These are phyloP conservation scores for Drosophila simulans DNA, from an alignment of 1,140 invertebrate species.

Conservation along the genomic window DNA sequence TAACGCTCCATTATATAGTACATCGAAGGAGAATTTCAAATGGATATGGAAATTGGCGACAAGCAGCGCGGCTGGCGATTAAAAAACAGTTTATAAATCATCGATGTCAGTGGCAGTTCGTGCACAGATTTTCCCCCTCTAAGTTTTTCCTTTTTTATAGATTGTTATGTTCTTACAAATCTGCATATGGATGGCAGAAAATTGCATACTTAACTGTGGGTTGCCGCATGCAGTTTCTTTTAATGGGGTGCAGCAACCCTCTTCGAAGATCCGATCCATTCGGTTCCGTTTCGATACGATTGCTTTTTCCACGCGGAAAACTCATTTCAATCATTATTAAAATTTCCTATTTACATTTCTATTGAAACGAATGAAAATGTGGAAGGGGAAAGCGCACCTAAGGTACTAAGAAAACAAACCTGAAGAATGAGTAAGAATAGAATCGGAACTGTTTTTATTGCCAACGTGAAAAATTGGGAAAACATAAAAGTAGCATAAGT, in stretches of 20 bases:
- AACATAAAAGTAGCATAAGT: slow-evolving; percentile 61
- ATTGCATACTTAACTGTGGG: slow-evolving; percentile 62
- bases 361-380: slow-evolving; percentile 59
- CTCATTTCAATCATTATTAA: slow-evolving; percentile 80
- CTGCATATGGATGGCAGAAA: slow-evolving; percentile 60
- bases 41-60: slow-evolving; percentile 32
- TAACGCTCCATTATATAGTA: slow-evolving; percentile 51
- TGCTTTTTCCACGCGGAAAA: slow-evolving; percentile 35
- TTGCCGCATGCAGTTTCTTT: slow-evolving; percentile 66
- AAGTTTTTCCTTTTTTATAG: background rate
- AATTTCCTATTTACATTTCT: slow-evolving; percentile 81
- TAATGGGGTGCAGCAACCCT: slow-evolving; percentile 34
- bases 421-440: slow-evolving; percentile 28
- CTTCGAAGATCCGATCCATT: slow-evolving; percentile 10
- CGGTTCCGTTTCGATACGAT: slow-evolving; percentile 15
- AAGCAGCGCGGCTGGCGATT: slow-evolving; percentile 46
- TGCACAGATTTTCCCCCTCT: slow-evolving; percentile 1
- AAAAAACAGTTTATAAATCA: slow-evolving; percentile 77
- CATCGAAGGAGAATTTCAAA: slow-evolving; percentile 40
- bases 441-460: slow-evolving; percentile 49
- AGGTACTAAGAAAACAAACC: slow-evolving; percentile 42
- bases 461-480: slow-evolving; percentile 71
- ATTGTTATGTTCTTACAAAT: slow-evolving; percentile 30
- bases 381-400: slow-evolving; percentile 43
- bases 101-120: slow-evolving; percentile 41